A percentile compares a stretch with the other conserved stretches of the same genome.
phyloP scores from a whole-genome alignment of 2,113 vertebrate genomes.

The Pseudorasbora parva region DNA sequence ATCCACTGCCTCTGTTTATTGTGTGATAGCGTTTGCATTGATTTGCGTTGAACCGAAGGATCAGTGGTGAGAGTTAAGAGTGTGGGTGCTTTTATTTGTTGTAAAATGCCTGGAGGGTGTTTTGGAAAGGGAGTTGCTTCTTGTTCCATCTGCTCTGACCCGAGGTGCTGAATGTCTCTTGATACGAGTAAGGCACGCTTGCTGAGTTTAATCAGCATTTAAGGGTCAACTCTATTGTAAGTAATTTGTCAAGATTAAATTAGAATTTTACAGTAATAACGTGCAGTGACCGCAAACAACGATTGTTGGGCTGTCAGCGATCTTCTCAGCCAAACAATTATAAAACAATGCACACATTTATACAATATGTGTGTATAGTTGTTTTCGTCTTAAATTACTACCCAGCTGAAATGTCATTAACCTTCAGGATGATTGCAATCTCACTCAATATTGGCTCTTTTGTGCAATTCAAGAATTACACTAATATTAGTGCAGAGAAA shows the following conservation, averaged over 20 bases:
- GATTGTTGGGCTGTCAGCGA: not conserved
- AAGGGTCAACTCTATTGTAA: not conserved
- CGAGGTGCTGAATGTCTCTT: constrained; percentile 5
- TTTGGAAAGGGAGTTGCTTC: constrained; percentile 65
- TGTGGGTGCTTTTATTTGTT: constrained; percentile 34
- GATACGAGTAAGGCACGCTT: not conserved
- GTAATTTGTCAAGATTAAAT: not conserved
- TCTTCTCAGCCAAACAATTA: not conserved
- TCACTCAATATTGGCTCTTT: constrained; percentile 46
- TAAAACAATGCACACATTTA: not conserved
- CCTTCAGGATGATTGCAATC: not conserved
- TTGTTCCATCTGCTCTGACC: constrained; percentile 30
- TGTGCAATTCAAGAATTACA: constrained; percentile 45
- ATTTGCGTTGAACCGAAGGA: constrained; percentile 38
- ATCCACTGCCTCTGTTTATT: constrained; percentile 37
- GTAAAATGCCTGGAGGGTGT: constrained; percentile 62
- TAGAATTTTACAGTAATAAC: not conserved
- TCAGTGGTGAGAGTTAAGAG: constrained; percentile 62
- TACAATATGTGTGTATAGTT: not conserved
- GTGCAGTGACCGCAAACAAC: not conserved
- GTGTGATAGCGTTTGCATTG: constrained; percentile 40
- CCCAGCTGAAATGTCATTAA: not conserved
- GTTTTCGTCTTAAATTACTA: constrained; percentile 17
- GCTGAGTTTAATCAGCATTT: not conserved
- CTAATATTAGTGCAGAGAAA: constrained; percentile 1